These are phyloP conservation scores for Drosophila anomalata DNA, from an alignment of 2,888 invertebrate species.

Conservation along the genomic window DNA sequence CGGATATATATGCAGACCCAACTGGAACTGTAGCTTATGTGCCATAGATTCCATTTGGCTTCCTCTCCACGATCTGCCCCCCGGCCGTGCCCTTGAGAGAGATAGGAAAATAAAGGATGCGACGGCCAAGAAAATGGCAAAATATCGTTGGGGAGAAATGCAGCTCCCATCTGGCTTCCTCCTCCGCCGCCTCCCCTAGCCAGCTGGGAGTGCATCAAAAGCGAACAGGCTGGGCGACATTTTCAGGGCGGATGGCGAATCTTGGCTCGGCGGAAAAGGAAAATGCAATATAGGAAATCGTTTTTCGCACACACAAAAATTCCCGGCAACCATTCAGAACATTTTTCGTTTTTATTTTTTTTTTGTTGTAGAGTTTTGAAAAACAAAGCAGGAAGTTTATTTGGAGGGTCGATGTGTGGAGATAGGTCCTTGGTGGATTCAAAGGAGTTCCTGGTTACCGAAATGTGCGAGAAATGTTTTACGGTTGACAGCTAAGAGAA, in stretches of 20 bases:
- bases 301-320: conserved; percentile 75
- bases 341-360: conserved; percentile 32
- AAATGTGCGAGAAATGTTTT: conserved; percentile 33
- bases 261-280: conserved; percentile 81
- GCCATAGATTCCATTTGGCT: conserved; percentile 58
- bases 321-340: conserved; percentile 61
- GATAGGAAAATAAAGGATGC: conserved; percentile 25
- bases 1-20: conserved; percentile 24
- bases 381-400: conserved; percentile 42
- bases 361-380: background rate
- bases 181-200: background rate
- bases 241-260: conserved; percentile 77
- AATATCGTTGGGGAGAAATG: conserved; percentile 7
- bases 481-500: conserved; percentile 32
- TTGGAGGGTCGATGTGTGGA: conserved; percentile 37
- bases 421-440: conserved; percentile 14
- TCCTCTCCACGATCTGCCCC: conserved; percentile 15
- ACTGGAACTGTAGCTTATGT: conserved; percentile 44
- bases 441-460: conserved; percentile 35
- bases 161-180: conserved; percentile 1
- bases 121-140: conserved; percentile 49
- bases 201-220: conserved; percentile 48
- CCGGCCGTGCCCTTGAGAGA: conserved; percentile 67
- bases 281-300: conserved; percentile 84
- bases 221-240: conserved; percentile 32